These are phyloP conservation scores for Acromyrmex echinatior DNA, from an alignment of 1,140 invertebrate genomes.

Conservation along the genomic window DNA sequence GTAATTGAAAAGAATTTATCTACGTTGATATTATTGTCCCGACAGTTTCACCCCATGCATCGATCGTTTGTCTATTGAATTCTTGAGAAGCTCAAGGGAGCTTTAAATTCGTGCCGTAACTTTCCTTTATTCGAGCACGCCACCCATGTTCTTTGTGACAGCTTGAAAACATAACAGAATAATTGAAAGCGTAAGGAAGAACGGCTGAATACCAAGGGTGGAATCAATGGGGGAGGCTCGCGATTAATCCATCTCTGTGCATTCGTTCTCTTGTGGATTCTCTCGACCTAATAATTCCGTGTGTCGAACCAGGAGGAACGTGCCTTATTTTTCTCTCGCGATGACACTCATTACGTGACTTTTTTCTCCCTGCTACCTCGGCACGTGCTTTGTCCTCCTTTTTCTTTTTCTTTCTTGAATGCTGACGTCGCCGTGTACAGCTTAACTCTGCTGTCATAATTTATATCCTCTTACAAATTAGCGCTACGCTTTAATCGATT, in stretches of 20 bases:
- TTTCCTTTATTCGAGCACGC: conserved; percentile 71
- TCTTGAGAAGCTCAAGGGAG: conserved; percentile 66
- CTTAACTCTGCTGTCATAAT: conserved; percentile 19
- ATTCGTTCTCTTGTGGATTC: background rate
- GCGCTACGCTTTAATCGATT: conserved; percentile 39
- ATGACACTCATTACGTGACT: conserved; percentile 24
- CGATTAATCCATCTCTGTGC: conserved; percentile 48
- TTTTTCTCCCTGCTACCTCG: background rate
- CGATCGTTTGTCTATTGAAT: conserved; percentile 71
- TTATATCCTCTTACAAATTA: conserved; percentile 34
- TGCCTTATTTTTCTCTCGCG: conserved; percentile 53
- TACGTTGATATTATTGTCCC: background rate
- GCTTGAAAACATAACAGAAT: conserved; percentile 73
- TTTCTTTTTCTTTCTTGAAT: background rate
- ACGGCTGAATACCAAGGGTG: background rate
- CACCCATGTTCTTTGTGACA: conserved; percentile 62
- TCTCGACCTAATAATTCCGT: conserved; percentile 71
- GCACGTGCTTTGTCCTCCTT: background rate
- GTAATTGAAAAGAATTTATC: background rate
- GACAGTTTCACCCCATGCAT: conserved; percentile 30
- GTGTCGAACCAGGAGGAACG: conserved; percentile 53
- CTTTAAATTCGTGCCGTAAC: conserved; percentile 69
- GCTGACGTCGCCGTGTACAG: conserved; percentile 40
- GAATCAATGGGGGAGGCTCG: conserved; percentile 42
- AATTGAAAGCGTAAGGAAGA: conserved; percentile 59